Evolutionary conservation across 2,113 vertebrate species (phyloP).

Genomic region (Tamias sibiricus): DNA sequence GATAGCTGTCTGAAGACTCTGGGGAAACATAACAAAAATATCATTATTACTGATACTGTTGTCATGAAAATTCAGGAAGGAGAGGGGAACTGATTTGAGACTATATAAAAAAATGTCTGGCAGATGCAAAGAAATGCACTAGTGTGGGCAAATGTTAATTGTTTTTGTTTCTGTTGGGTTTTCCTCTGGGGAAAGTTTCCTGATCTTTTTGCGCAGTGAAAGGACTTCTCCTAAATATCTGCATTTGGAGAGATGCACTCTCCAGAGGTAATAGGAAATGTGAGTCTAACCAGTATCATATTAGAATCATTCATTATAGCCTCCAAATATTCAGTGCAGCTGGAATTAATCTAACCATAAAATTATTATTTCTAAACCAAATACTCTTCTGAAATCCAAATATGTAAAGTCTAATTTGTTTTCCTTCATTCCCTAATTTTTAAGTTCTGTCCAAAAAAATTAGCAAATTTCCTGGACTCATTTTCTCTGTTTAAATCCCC

Average conservation of each 20-base stretch:
- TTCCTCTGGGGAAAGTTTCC: constrained; percentile 58
- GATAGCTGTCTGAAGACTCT: background rate
- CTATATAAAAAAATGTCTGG: constrained; percentile 36
- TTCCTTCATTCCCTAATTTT: constrained; percentile 62
- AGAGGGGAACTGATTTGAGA: constrained; percentile 30
- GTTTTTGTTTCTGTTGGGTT: constrained; percentile 55
- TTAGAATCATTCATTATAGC: background rate
- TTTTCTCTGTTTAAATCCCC: constrained; percentile 68
- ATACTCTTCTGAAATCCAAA: constrained; percentile 69
- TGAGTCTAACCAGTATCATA: background rate
- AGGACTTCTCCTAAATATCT: constrained; percentile 52
- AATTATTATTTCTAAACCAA: constrained; percentile 64
- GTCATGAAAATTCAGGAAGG: background rate
- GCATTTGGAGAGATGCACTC: background rate
- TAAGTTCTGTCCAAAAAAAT: constrained; percentile 67
- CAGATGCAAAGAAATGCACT: background rate
- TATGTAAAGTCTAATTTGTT: constrained; percentile 70
- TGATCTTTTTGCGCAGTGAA: constrained; percentile 35
- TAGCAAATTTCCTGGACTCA: constrained; percentile 60
- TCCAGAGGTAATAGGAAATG: constrained; percentile 49
- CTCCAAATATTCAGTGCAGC: constrained; percentile 37
- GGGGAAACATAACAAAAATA: background rate
- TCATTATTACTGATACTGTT: background rate
- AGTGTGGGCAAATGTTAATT: constrained; percentile 30
- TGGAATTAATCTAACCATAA: constrained; percentile 68